These are phyloP conservation scores for Miopithecus talapoin DNA, from an alignment of 2,797 vertebrate genomes.

Conservation along the genomic window DNA sequence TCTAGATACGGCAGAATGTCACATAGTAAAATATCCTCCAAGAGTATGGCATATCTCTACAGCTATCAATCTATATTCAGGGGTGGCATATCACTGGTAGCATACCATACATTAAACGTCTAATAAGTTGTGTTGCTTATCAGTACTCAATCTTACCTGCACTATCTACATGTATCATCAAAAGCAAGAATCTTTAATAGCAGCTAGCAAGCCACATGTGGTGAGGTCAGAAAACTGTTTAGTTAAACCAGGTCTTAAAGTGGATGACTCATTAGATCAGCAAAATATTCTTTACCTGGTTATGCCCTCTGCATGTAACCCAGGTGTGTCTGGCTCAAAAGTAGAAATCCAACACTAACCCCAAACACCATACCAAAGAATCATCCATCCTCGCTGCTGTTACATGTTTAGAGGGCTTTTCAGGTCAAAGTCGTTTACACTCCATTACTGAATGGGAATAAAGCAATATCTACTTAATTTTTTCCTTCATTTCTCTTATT, in stretches of 20 bases:
- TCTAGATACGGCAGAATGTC: background rate
- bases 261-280: background rate
- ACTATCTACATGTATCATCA: background rate
- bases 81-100: background rate
- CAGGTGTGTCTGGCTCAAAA: background rate
- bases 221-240: background rate
- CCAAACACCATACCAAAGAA: background rate
- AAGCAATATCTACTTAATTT: background rate
- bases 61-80: conserved; percentile 5
- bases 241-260: background rate
- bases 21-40: background rate
- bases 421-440: conserved; percentile 5
- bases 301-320: background rate
- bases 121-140: background rate
- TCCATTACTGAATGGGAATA: background rate
- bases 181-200: background rate
- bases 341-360: background rate
- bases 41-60: background rate
- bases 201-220: background rate
- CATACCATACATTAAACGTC: background rate
- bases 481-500: background rate
- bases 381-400: background rate
- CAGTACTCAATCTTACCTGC: background rate
- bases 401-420: background rate
- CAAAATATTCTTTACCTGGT: background rate